Conservation (phyloP, 2,797 vertebrate genomes). For the Melanotaenia pygmaea region DNA sequence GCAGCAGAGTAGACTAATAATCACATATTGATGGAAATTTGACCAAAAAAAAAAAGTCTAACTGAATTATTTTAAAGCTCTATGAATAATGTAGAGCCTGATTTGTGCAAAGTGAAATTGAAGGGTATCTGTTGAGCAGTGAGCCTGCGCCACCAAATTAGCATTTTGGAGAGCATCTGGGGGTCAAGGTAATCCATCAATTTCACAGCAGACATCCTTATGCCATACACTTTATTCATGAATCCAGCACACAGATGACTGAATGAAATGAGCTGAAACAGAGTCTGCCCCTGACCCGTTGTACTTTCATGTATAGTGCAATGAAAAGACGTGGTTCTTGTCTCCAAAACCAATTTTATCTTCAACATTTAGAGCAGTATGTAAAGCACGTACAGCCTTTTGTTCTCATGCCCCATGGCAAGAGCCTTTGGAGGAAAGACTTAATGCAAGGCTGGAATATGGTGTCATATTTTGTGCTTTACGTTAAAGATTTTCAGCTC, state of each 20-base stretch:
- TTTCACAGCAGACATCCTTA: conserved; percentile 70
- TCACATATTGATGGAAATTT: conserved; percentile 70
- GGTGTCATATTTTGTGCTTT: conserved; percentile 10
- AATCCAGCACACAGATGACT: conserved; percentile 65
- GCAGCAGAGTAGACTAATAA: conserved; percentile 62
- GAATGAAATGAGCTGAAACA: conserved; percentile 67
- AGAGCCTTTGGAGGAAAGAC: no score
- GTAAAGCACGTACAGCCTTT: conserved; percentile 24
- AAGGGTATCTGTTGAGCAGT: conserved; percentile 71
- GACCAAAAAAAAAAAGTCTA: conserved; percentile 48
- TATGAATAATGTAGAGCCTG: conserved; percentile 76
- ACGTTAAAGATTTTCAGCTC: conserved; percentile 4
- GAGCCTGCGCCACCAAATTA: conserved; percentile 70
- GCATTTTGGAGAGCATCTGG: conserved; percentile 77
- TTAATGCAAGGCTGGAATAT: conserved; percentile 12
- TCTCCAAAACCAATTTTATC: conserved; percentile 38
- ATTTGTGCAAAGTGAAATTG: conserved; percentile 67
- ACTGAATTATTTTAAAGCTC: conserved; percentile 71
- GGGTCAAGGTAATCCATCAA: conserved; percentile 80
- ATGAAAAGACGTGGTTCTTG: conserved; percentile 29
- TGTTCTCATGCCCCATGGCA: conserved; percentile 19
- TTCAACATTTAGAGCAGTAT: conserved; percentile 21
- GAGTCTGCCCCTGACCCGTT: conserved; percentile 57
- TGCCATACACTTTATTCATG: conserved; percentile 74
- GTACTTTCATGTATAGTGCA: conserved; percentile 46